Conservation (phyloP, 2,113 vertebrate species). For the Psammodynastes pulverulentus region DNA sequence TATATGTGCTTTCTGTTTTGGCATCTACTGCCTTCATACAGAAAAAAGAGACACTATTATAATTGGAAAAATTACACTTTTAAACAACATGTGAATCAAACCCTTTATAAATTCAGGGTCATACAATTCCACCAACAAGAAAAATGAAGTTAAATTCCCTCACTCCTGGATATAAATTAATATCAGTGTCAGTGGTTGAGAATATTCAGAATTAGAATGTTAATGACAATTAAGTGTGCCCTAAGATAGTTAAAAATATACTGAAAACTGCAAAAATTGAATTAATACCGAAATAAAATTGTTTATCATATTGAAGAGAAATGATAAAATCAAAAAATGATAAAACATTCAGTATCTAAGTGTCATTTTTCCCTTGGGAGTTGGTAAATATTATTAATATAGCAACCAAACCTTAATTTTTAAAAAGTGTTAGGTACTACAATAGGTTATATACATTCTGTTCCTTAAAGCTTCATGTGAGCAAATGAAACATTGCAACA, state of each 20-base stretch:
- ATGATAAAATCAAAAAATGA: not conserved
- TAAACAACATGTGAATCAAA: slow-evolving; percentile 28
- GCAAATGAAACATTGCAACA: slow-evolving; percentile 34
- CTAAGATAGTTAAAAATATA: slow-evolving; percentile 4
- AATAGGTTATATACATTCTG: slow-evolving; percentile 22
- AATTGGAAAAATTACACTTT: slow-evolving; percentile 31
- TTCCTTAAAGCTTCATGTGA: slow-evolving; percentile 1
- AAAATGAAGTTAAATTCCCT: slow-evolving; percentile 21
- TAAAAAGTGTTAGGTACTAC: not conserved
- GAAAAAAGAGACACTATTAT: not conserved
- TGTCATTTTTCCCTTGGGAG: not conserved
- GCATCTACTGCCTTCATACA: not conserved
- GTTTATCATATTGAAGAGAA: not conserved
- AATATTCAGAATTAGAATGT: slow-evolving; percentile 21
- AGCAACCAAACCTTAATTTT: slow-evolving; percentile 1
- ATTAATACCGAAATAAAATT: slow-evolving; percentile 12
- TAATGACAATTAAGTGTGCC: slow-evolving; percentile 43
- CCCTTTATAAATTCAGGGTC: slow-evolving; percentile 34
- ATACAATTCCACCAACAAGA: slow-evolving; percentile 27
- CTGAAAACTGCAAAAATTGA: slow-evolving; percentile 22
- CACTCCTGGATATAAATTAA: slow-evolving; percentile 20
- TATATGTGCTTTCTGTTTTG: not conserved
- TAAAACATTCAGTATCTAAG: slow-evolving; percentile 19
- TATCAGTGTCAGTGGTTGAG: slow-evolving; percentile 19
- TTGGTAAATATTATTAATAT: not conserved